Conservation (phyloP, 2,888 invertebrate genomes). For the Bembecia ichneumoniformis region DNA sequence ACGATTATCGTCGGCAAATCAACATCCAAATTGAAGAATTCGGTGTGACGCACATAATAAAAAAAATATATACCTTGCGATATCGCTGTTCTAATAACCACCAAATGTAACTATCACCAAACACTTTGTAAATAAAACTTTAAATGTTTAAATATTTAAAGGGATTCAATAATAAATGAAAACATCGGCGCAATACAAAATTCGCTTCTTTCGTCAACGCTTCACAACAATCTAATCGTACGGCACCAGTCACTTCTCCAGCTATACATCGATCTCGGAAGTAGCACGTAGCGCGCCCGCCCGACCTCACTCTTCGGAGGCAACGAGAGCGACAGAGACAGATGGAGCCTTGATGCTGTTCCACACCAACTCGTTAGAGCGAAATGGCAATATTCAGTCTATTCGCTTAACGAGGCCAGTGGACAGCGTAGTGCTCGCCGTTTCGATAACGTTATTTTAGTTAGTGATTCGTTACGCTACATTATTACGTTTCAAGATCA, state of each 20-base stretch:
- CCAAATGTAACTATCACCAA: conserved; percentile 13
- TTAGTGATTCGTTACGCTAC: no score
- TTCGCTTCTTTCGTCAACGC: conserved; percentile 38
- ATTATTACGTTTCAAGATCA: no score
- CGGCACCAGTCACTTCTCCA: conserved; percentile 15
- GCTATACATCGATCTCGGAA: conserved; percentile 46
- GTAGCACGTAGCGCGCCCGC: conserved; percentile 19
- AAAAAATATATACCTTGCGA: conserved; percentile 45
- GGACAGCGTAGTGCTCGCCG: no score
- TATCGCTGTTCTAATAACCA: conserved; percentile 17
- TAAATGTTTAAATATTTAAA: neutral
- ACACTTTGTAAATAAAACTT: conserved; percentile 13
- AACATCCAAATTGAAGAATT: conserved; percentile 38
- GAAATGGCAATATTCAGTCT: neutral
- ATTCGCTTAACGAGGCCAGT: no score
- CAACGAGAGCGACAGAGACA: neutral
- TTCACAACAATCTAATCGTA: conserved; percentile 32
- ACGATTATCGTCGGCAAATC: neutral
- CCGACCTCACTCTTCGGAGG: neutral
- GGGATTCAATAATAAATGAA: conserved; percentile 13
- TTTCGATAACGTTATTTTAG: no score
- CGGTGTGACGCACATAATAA: conserved; percentile 45
- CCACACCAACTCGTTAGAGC: conserved; percentile 1
- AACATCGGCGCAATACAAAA: conserved; percentile 43
- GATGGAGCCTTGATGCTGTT: neutral